phyloP scores from a whole-genome alignment of 1,140 invertebrate species.

The Drosophila tani region DNA sequence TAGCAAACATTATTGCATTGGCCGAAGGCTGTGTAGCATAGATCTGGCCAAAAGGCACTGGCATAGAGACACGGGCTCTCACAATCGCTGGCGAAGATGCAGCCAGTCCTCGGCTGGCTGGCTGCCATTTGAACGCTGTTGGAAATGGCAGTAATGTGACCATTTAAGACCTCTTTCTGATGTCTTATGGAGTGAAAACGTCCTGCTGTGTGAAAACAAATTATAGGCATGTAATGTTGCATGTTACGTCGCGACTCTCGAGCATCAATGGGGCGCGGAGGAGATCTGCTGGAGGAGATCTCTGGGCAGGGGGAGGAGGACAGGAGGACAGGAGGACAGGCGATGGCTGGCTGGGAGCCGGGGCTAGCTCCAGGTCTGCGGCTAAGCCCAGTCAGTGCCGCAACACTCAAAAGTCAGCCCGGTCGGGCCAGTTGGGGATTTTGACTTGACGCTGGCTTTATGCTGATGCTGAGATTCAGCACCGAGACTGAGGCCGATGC shows the following conservation, averaged over 20 bases:
- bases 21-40: slow-evolving; percentile 46
- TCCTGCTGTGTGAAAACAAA: slow-evolving; percentile 85
- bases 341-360: slow-evolving; percentile 26
- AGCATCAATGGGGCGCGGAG: slow-evolving; percentile 39
- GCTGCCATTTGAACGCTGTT: slow-evolving; percentile 79
- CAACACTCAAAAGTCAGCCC: slow-evolving; percentile 70
- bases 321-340: slow-evolving; percentile 11
- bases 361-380: slow-evolving; percentile 38
- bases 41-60: slow-evolving; percentile 49
- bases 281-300: slow-evolving; percentile 5
- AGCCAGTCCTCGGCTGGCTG: slow-evolving; percentile 39
- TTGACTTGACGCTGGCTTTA: slow-evolving; percentile 66
- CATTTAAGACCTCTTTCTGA: slow-evolving; percentile 85
- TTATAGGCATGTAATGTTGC: slow-evolving; percentile 85
- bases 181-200: slow-evolving; percentile 84
- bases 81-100: slow-evolving; percentile 33
- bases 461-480: slow-evolving; percentile 45
- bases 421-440: slow-evolving; percentile 64
- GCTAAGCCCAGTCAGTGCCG: slow-evolving; percentile 57
- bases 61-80: slow-evolving; percentile 18
- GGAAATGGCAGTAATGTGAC: slow-evolving; percentile 84
- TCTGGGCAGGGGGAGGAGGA: slow-evolving; percentile 1
- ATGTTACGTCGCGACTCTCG: slow-evolving; percentile 74
- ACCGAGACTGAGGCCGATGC: slow-evolving; percentile 16
- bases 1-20: slow-evolving; percentile 65